Evolutionary conservation across 2,888 invertebrate species (phyloP).

Genomic region (Parochlus steinenii): DNA sequence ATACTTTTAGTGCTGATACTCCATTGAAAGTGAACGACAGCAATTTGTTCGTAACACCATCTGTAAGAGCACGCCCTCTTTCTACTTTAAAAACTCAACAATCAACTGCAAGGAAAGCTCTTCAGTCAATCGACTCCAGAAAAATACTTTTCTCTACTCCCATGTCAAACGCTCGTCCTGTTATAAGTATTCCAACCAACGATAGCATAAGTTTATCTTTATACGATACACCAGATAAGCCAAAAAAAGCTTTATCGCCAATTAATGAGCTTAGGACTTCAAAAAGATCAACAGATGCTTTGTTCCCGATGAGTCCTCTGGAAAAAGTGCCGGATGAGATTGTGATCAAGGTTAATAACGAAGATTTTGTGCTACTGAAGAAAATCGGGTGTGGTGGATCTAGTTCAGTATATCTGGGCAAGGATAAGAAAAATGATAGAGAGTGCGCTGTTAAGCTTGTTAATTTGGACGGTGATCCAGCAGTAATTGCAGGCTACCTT

Average conservation of each 20-base stretch:
- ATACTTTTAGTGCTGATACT: too few species aligned
- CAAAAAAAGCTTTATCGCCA: slow-evolving; percentile 7
- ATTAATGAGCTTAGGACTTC: slow-evolving; percentile 11
- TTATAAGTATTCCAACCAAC: slow-evolving; percentile 18
- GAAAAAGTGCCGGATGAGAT: slow-evolving; percentile 22
- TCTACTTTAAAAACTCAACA: too few species aligned
- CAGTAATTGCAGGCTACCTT: slow-evolving; percentile 58
- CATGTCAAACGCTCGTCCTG: slow-evolving; percentile 26
- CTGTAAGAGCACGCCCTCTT: too few species aligned
- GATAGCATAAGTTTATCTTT: slow-evolving; percentile 24
- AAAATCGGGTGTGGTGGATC: slow-evolving; percentile 80
- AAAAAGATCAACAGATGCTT: slow-evolving; percentile 12
- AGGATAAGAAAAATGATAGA: slow-evolving; percentile 20
- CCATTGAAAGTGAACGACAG: too few species aligned
- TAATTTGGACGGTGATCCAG: slow-evolving; percentile 53
- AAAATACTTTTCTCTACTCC: slow-evolving; percentile 29
- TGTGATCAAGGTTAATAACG: slow-evolving; percentile 47
- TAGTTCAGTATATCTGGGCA: slow-evolving; percentile 50
- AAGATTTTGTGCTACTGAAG: slow-evolving; percentile 54
- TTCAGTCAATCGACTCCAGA: too few species aligned
- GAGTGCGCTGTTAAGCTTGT: slow-evolving; percentile 54
- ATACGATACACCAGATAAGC: slow-evolving; percentile 23
- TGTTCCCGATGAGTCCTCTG: slow-evolving; percentile 13
- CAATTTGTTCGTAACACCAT: too few species aligned
- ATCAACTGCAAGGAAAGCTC: too few species aligned